These are phyloP conservation scores for Cryptophagus acutangulus DNA, from an alignment of 2,888 invertebrate species.

Conservation along the genomic window DNA sequence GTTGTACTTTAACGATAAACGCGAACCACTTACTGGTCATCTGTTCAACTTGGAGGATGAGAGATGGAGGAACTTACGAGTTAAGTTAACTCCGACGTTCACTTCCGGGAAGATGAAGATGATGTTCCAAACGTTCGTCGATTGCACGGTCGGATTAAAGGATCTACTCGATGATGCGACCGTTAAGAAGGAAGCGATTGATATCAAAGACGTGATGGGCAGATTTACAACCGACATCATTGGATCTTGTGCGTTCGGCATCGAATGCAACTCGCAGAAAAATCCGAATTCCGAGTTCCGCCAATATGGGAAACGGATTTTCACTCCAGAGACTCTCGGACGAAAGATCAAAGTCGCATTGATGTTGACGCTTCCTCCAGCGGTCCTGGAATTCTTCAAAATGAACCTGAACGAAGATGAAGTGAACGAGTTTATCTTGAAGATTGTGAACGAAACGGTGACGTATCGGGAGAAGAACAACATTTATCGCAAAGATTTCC, in stretches of 20 bases:
- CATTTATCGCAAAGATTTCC: too few species aligned
- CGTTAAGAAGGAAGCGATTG: constrained; percentile 24
- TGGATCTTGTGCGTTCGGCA: constrained; percentile 54
- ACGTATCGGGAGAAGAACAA: too few species aligned
- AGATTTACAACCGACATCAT: constrained; percentile 51
- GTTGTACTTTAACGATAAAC: constrained; percentile 52
- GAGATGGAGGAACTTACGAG: constrained; percentile 57
- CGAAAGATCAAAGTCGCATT: neutral
- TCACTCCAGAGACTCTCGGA: neutral
- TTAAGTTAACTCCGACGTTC: constrained; percentile 59
- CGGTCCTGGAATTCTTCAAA: constrained; percentile 22
- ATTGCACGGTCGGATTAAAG: constrained; percentile 29
- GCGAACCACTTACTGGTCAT: constrained; percentile 54
- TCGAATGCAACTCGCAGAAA: constrained; percentile 52
- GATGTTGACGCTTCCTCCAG: neutral
- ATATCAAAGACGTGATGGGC: constrained; percentile 47
- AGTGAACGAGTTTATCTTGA: too few species aligned
- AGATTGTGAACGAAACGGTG: too few species aligned
- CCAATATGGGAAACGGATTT: constrained; percentile 1
- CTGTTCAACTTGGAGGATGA: constrained; percentile 53
- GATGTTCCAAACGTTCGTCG: constrained; percentile 56
- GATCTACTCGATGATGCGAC: neutral
- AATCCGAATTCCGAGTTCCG: constrained; percentile 50
- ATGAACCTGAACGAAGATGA: constrained; percentile 25
- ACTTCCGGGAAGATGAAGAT: constrained; percentile 60